A percentile compares a stretch with the other conserved stretches of the same genome.
phyloP scores from a whole-genome alignment of 2,113 vertebrate species.

The Zosterops pallidus region DNA sequence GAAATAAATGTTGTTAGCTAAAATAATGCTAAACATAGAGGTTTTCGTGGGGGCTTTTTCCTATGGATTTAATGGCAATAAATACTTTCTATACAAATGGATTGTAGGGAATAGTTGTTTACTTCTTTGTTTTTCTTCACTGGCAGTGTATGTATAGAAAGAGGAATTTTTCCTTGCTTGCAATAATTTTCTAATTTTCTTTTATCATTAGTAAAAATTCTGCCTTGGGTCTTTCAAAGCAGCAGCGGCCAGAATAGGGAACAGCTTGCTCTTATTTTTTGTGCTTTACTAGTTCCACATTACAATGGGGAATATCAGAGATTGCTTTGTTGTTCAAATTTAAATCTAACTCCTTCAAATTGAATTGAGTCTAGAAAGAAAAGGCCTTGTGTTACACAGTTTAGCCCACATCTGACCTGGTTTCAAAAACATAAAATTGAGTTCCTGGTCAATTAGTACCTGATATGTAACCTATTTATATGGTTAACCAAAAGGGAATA shows the following conservation, averaged over 20 bases:
- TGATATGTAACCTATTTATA: neutral
- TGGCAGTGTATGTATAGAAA: neutral
- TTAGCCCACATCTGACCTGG: neutral
- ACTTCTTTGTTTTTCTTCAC: neutral
- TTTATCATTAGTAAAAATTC: neutral
- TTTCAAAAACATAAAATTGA: neutral
- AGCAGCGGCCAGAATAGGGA: neutral
- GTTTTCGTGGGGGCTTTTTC: neutral
- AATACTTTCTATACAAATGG: neutral
- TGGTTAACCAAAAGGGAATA: neutral
- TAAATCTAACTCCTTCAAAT: neutral
- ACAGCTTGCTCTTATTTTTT: neutral
- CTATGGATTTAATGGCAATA: neutral
- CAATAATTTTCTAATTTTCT: neutral
- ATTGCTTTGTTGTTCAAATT: neutral
- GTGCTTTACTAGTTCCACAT: neutral
- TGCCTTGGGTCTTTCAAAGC: neutral
- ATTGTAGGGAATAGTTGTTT: neutral
- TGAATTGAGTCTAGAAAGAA: neutral
- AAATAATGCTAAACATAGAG: neutral
- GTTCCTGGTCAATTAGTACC: neutral
- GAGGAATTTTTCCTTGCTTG: neutral
- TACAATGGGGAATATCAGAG: neutral
- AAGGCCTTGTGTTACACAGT: neutral
- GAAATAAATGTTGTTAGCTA: neutral